These are phyloP conservation scores for Narcine bancroftii DNA, from an alignment of 2,113 vertebrate genomes.

Conservation along the genomic window DNA sequence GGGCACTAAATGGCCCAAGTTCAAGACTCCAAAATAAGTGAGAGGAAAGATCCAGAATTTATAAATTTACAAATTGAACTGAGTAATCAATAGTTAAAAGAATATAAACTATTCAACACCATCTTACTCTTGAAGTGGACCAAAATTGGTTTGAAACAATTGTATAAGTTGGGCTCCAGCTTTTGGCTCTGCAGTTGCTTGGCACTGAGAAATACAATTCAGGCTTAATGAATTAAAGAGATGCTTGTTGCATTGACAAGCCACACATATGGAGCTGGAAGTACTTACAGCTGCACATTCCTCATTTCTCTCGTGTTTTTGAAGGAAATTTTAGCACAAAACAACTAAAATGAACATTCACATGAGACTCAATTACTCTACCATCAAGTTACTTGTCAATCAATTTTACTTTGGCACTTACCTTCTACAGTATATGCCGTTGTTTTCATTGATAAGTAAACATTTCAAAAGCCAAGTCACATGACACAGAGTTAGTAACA, in stretches of 20 bases:
- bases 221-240: not conserved
- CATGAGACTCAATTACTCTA: not conserved
- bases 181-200: not conserved
- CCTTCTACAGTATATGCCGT: not conserved
- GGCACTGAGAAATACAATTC: not conserved
- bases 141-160: not conserved
- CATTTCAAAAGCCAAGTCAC: not conserved
- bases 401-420: not conserved
- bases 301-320: not conserved
- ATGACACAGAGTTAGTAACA: not conserved
- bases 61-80: not conserved
- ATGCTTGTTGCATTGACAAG: not conserved
- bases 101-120: not conserved
- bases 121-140: not conserved
- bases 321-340: not conserved
- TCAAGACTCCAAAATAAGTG: too few species aligned
- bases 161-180: not conserved
- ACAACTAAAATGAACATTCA: not conserved
- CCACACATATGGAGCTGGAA: not conserved
- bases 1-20: too few species aligned
- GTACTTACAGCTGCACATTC: not conserved
- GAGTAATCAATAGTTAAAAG: not conserved
- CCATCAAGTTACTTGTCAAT: constrained; percentile 17
- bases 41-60: not conserved
- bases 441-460: not conserved